phyloP scores from a whole-genome alignment of 2,113 vertebrate species.

The Ptyas mucosa region DNA sequence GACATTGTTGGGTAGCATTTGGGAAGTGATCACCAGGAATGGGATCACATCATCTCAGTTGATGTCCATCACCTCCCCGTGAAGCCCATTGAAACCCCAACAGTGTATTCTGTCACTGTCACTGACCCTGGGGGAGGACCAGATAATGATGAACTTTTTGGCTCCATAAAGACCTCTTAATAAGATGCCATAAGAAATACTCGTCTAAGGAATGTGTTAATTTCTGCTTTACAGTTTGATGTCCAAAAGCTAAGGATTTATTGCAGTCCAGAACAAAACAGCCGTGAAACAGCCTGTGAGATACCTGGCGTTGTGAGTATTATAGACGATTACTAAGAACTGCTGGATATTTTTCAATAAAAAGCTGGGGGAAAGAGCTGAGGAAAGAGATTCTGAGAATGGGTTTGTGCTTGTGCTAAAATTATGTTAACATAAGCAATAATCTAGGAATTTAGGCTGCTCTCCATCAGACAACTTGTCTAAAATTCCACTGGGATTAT shows the following conservation, averaged over 20 bases:
- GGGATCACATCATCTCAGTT: neutral
- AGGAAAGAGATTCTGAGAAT: neutral
- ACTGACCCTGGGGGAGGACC: neutral
- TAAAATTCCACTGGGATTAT: neutral
- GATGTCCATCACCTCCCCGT: too few relatives aligned
- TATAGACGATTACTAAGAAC: conserved; percentile 8
- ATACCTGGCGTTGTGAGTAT: conserved; percentile 93
- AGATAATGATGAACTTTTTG: neutral
- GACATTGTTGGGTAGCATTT: neutral
- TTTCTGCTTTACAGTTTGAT: conserved; percentile 80
- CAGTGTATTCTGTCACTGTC: neutral
- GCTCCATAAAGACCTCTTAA: neutral
- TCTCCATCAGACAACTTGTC: neutral
- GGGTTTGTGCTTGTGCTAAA: neutral
- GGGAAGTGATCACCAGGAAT: too few relatives aligned
- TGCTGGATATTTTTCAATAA: conserved; percentile 13
- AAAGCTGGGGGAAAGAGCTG: neutral
- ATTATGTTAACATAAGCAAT: conserved; percentile 9
- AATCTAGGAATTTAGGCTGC: neutral
- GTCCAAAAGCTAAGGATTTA: conserved; percentile 95
- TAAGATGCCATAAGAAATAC: neutral
- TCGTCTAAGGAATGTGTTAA: conserved; percentile 24
- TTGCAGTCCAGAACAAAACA: conserved; percentile 95
- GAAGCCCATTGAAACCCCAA: neutral
- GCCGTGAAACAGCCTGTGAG: conserved; percentile 90